Conservation (phyloP, 1,140 invertebrate genomes). For the Triops longicaudatus region DNA sequence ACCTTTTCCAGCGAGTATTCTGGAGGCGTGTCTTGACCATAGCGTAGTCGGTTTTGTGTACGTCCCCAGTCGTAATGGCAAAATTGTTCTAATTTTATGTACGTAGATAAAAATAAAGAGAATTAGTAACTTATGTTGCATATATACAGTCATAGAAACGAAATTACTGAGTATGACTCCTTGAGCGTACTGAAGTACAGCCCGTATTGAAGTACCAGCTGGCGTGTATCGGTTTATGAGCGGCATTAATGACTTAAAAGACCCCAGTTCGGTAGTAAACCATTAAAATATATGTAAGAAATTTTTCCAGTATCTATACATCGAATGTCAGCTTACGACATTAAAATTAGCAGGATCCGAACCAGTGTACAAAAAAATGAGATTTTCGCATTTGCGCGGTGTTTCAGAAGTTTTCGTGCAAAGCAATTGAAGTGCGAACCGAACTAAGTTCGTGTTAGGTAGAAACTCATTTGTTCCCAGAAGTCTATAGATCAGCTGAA, state of each 20-base stretch:
- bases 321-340: conserved; percentile 38
- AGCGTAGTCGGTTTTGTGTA: conserved; percentile 29
- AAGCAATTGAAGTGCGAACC: neutral
- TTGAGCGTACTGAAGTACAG: conserved; percentile 35
- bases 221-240: conserved; percentile 35
- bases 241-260: conserved; percentile 36
- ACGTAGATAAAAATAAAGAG: neutral
- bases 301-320: too few species aligned
- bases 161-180: neutral
- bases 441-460: conserved; percentile 6
- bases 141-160: neutral
- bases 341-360: conserved; percentile 62
- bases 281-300: neutral
- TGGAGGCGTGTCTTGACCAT: conserved; percentile 39
- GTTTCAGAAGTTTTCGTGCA: conserved; percentile 17
- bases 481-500: neutral
- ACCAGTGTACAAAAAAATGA: conserved; percentile 54
- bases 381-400: conserved; percentile 55
- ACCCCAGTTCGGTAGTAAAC: neutral
- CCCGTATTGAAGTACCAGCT: conserved; percentile 36
- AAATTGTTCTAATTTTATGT: neutral
- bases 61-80: conserved; percentile 21
- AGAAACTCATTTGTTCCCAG: conserved; percentile 25
- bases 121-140: neutral
- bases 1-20: conserved; percentile 38